Evolutionary conservation across 2,888 invertebrate genomes (phyloP), one percentile per base, ranked within the genome.

Genomic region (Caenorhabditis sp.): DNA sequence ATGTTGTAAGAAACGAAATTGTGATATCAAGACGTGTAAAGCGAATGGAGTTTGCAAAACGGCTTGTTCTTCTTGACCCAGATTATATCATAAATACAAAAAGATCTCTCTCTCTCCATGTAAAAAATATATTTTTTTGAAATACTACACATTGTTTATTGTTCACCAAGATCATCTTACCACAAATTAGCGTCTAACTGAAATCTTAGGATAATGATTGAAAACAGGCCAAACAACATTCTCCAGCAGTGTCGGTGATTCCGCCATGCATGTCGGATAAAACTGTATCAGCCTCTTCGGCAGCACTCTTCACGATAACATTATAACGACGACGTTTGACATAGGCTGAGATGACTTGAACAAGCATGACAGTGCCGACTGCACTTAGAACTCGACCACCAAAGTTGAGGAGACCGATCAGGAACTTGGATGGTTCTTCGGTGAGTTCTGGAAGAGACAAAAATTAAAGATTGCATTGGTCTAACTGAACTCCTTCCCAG

Each of bases 311-410:
- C 57, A 76, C 54, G 5, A 78, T 49, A 5, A 69, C 49, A 66
- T 66, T 78, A 53, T 78, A 78, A 21, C 73, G 64, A 50, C 76
- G 54, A 23, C 78, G 61, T 60, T 78, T 78, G 51, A 71, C 26
- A 31, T 78, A 78, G 0, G 76, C 59, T 8, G 76, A 63, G 0
- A 78, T 65, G 1, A 76, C 78, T 74, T 78, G 51, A 19, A 79
- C 83, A 2, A 82, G 62, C 61, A 82, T 68, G n/a, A 82, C 73
- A 23, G 83, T 82, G 59, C 82, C 82, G 14, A 82, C 59, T n/a
- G 82, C 83, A 36, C 76, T 76, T 17, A 82, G 53, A 36, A 81
- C 68, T 8, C 82, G 76, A 24, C 82, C 83, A 14, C 69, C 74
- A 57, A 81, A 82, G 26, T 78, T 82, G 51, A 83, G 62, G 12